Conservation (phyloP, 2,113 vertebrate genomes). For the Odobenus rosmarus region DNA sequence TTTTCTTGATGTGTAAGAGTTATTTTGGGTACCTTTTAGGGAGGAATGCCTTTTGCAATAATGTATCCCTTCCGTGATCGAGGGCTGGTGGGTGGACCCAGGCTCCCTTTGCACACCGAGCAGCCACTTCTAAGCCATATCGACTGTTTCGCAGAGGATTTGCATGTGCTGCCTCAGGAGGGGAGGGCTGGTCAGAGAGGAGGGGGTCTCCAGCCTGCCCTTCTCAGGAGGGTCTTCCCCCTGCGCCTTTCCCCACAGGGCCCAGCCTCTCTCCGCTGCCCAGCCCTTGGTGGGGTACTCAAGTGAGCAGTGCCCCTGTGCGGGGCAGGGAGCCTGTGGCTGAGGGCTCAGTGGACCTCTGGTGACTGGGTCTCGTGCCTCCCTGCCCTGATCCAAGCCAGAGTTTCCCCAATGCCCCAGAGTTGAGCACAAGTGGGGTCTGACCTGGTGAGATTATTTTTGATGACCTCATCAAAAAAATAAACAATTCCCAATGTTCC, state of each 20-base stretch:
- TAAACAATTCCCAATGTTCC: slow-evolving; percentile 69
- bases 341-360: slow-evolving; percentile 2
- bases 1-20: slow-evolving; percentile 70
- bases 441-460: slow-evolving; percentile 67
- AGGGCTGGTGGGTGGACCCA: slow-evolving; percentile 76
- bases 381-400: background rate
- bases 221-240: slow-evolving; percentile 43
- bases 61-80: slow-evolving; percentile 78
- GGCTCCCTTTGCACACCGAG: slow-evolving; percentile 81
- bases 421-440: slow-evolving; percentile 49
- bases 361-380: slow-evolving; percentile 34
- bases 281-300: background rate
- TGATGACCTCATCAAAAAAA: slow-evolving; percentile 72
- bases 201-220: slow-evolving; percentile 28
- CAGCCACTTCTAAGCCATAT: slow-evolving; percentile 86
- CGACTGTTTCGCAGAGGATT: slow-evolving; percentile 78
- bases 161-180: slow-evolving; percentile 64
- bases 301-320: background rate
- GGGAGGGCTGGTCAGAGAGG: background rate
- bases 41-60: slow-evolving; percentile 90
- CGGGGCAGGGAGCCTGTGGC: background rate
- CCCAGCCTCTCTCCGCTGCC: background rate
- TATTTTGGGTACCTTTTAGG: slow-evolving; percentile 72
- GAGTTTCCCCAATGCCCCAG: slow-evolving; percentile 33
- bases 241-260: background rate